Evolutionary conservation across 2,113 vertebrate species (phyloP).

Genomic region (Lichenostomus cassidix): DNA sequence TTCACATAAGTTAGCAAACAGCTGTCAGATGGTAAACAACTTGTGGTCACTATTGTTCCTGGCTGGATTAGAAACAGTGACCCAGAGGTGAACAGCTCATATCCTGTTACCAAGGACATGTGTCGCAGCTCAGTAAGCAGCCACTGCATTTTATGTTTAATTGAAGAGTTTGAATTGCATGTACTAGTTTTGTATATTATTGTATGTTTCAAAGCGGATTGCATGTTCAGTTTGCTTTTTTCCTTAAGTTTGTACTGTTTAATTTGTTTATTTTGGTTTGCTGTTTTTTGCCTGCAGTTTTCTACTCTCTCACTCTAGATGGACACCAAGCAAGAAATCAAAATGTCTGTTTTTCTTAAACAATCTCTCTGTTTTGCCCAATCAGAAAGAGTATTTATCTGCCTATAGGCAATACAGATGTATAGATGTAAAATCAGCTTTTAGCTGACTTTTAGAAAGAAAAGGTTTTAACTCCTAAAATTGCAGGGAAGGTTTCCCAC

Average conservation of each 20-base stretch:
- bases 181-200: background rate
- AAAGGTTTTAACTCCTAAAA: background rate
- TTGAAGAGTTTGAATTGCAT: background rate
- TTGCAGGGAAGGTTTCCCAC: background rate
- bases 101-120: constrained; percentile 55
- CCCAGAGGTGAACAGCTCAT: constrained; percentile 57
- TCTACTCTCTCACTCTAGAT: background rate
- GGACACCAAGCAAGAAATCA: background rate
- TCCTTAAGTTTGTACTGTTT: background rate
- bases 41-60: constrained; percentile 54
- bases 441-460: background rate
- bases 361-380: background rate
- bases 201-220: background rate
- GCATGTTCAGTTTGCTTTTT: background rate
- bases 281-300: background rate
- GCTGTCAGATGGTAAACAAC: constrained; percentile 66
- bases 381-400: background rate
- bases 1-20: constrained; percentile 47
- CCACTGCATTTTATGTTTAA: background rate
- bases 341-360: background rate
- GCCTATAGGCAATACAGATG: background rate
- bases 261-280: background rate
- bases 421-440: background rate
- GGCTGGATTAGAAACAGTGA: constrained; percentile 52
- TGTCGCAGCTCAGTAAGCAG: constrained; percentile 16